Base-by-base conservation (phyloP, 2,888 invertebrate genomes). In the Rhagonycha fulva region DNA sequence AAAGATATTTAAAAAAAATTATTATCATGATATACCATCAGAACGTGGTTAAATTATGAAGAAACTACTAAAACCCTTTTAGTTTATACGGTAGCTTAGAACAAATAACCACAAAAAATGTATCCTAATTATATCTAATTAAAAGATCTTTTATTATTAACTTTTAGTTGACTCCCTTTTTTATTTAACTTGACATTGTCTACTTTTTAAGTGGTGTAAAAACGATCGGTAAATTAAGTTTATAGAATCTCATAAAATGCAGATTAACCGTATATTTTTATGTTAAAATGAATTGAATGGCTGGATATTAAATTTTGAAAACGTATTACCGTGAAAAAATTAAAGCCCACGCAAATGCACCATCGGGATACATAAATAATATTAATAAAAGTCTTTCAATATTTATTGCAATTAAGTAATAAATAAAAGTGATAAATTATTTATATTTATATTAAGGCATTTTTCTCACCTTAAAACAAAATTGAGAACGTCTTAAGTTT, bases 301-400 rank as follows among this genome's bases (percentile, higher is more conserved):
- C 85, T 84, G 84, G 82, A 82, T 85, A 84, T 85, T 85, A 85
- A 85, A 84, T 82, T 83, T 80, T 78, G 83, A 80, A 83, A 85
- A 86, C 85, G 85, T 85, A 85, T 84, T 79, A 78, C 78, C 79
- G 81, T 82, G 81, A 84, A 82, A 81, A 80, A 82, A 82, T 80
- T 75, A 80, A 77, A 73, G 75, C 82, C 83, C 80, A 82, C 83
- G 82, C 83, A 74, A 74, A 73, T 66, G 26, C 63, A 66, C 63
- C 23, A 66, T 24, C 63, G 68, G 19, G 63, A 24, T 66, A 66
- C 63, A 66, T 66, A 66, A 66, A 66, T 66, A 24, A 66, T 66
- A 66, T 66, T 66, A 66, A 66, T 66, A 66, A 66, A 66, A 66
- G 63, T 66, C 63, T 66, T 24, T 24, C 24, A 24, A 66, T 66